Percentiles rank a stretch among this genome's conserved stretches.
phyloP scores from a whole-genome alignment of 2,888 invertebrate species.

The Cetonia aurata region DNA sequence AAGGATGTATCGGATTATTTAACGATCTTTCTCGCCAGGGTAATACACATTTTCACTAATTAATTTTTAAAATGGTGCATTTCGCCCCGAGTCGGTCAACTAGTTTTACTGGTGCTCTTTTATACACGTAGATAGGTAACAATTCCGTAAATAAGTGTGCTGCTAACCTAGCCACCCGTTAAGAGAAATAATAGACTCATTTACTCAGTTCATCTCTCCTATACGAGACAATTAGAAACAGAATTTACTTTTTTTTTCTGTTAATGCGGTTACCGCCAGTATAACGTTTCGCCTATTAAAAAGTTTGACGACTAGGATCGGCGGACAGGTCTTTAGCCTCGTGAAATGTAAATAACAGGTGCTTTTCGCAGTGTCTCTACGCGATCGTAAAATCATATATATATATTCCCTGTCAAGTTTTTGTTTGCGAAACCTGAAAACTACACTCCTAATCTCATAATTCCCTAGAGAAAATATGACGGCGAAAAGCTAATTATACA shows the following conservation, averaged over 20 bases:
- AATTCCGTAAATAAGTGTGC: slow-evolving; percentile 56
- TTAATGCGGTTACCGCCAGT: too few species aligned
- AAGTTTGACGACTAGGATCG: too few species aligned
- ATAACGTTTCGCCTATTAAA: too few species aligned
- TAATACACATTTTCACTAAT: slow-evolving; percentile 12
- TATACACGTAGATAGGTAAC: slow-evolving; percentile 50
- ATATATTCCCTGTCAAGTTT: too few species aligned
- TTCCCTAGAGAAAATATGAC: too few species aligned
- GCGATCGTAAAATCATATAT: not conserved
- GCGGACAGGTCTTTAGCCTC: slow-evolving; percentile 30
- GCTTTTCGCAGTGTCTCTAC: not conserved
- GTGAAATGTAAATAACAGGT: slow-evolving; percentile 23
- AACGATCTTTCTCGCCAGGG: slow-evolving; percentile 32
- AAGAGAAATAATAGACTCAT: slow-evolving; percentile 50
- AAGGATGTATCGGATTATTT: slow-evolving; percentile 53
- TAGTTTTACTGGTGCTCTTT: too few species aligned
- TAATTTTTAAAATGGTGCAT: slow-evolving; percentile 19
- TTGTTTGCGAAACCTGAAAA: too few species aligned
- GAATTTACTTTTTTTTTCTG: not conserved
- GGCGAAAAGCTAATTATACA: too few species aligned
- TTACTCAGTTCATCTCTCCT: slow-evolving; percentile 33
- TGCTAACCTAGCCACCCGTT: slow-evolving; percentile 54
- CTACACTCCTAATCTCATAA: too few species aligned
- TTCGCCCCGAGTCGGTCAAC: slow-evolving; percentile 39
- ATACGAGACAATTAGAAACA: not conserved